Conservation (phyloP, 2,113 vertebrate genomes). For the Electrona antarctica region DNA sequence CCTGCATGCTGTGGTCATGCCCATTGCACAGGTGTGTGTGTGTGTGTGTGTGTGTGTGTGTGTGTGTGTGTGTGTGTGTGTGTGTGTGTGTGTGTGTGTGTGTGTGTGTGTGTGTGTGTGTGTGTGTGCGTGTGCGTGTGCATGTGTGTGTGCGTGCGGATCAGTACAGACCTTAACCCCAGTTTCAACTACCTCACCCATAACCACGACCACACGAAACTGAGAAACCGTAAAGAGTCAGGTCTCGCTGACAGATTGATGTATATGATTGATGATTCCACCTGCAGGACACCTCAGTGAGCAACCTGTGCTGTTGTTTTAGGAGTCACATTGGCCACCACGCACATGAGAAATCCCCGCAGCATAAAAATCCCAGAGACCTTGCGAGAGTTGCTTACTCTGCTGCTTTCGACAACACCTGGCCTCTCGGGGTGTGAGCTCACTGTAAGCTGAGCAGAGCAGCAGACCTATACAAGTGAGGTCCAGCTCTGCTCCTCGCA, state of each 20-base stretch:
- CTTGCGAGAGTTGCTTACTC: conserved; percentile 43
- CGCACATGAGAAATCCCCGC: conserved; percentile 51
- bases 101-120: conserved; percentile 26
- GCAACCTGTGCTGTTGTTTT: conserved; percentile 23
- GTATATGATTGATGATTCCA: conserved; percentile 1
- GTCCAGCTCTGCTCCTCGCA: conserved; percentile 19
- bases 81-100: conserved; percentile 3
- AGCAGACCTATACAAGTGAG: conserved; percentile 32
- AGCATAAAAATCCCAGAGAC: conserved; percentile 29
- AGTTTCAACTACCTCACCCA: conserved; percentile 31
- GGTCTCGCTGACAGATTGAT: conserved; percentile 32
- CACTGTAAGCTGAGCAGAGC: conserved; percentile 38
- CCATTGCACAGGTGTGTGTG: conserved; percentile 40
- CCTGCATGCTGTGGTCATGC: conserved; percentile 35
- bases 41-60: conserved; percentile 5
- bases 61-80: conserved; percentile 29
- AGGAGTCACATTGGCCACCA: conserved; percentile 30
- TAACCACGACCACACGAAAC: conserved; percentile 39
- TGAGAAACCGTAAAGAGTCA: conserved; percentile 15
- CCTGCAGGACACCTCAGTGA: conserved; percentile 19
- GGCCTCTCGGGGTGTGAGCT: conserved; percentile 45
- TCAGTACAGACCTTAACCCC: neutral
- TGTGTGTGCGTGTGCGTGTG: neutral
- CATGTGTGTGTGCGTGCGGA: neutral
- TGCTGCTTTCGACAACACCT: conserved; percentile 45